Evolutionary conservation across 92 coral and sea anemone species (phyloP), one percentile per base, ranked within the genome.

Genomic region (Phenganax subtilis): DNA sequence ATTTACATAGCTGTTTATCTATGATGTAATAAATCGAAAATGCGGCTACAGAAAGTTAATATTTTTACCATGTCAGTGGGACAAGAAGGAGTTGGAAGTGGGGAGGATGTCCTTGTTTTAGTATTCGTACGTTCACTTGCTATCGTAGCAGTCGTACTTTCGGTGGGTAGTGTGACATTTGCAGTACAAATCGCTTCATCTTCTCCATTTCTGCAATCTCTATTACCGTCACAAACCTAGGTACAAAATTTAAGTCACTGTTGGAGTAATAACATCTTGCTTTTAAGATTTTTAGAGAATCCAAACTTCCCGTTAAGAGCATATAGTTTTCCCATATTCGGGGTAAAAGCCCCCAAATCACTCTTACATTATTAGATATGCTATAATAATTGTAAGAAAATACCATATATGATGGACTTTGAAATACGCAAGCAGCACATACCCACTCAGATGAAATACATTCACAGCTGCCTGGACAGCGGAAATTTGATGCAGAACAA

Each of bases 211-310:
- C 12, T 27, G 62, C 82, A 77, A 47, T 77, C 82, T 0, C 11
- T 14, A 51, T 11, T 31, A 29, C 82, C 82, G 47, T 77, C 82
- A 59, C 82, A 77, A 75, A 75, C 80, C 82, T 17, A 25, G 76
- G 31, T 52, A 60, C 0, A 77, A 77, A 15, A 12, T 11, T 55
- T 25, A 12, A 51, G 51, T 47, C 66, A 58, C 7, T 83, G 82
- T 56, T 12, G 54, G 44, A 63, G 73, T 59, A 57, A 56, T 28
- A 14, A 14, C 10, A 66, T 27, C 31, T 66, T 12, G 47, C 47
- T 37, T 37, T 37, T 2, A 37, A 37, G 47, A 37, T 37, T 37
- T 37, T 37, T 1, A 2, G 47, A 37, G 47, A 37, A 37, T 37
- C 47, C 47, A 37, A 37, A 37, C 47, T 37, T 37, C 47, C 47